A percentile compares a stretch with the other conserved stretches of the same genome.
These are phyloP conservation scores for Rhogogaster chlorosoma DNA, from an alignment of 2,888 invertebrate genomes.

Conservation along the genomic window DNA sequence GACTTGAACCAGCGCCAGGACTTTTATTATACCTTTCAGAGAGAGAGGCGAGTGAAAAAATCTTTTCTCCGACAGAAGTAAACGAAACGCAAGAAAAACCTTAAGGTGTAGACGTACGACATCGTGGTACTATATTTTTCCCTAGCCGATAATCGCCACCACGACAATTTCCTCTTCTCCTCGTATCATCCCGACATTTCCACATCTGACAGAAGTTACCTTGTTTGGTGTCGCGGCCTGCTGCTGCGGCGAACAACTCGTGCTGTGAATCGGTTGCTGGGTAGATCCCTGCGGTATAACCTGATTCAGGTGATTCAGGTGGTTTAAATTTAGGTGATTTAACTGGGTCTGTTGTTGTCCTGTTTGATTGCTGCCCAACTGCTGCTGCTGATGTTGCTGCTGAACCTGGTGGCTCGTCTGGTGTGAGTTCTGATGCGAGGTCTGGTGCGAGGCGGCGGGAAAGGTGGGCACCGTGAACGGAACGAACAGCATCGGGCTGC, in stretches of 20 bases:
- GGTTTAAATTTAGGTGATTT: conserved; percentile 71
- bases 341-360: conserved; percentile 58
- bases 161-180: background rate
- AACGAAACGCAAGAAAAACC: background rate
- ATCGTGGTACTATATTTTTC: background rate
- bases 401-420: conserved; percentile 74
- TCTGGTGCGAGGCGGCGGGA: conserved; percentile 69
- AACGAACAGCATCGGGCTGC: conserved; percentile 78
- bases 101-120: background rate
- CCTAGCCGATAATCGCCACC: background rate
- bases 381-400: conserved; percentile 64
- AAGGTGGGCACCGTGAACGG: conserved; percentile 77
- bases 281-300: conserved; percentile 37
- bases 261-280: conserved; percentile 65
- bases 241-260: conserved; percentile 59
- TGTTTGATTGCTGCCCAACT: conserved; percentile 63
- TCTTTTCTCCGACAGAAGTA: background rate
- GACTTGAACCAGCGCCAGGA: conserved; percentile 75
- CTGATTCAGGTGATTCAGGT: conserved; percentile 74
- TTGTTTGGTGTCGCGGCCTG: conserved; percentile 73
- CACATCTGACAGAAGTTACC: conserved; percentile 30
- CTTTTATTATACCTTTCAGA: conserved; percentile 46
- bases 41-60: background rate
- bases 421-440: conserved; percentile 69
- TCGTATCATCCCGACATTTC: conserved; percentile 28